These are phyloP conservation scores for Physeter macrocephalus DNA, from an alignment of 2,113 vertebrate genomes.

Conservation along the genomic window DNA sequence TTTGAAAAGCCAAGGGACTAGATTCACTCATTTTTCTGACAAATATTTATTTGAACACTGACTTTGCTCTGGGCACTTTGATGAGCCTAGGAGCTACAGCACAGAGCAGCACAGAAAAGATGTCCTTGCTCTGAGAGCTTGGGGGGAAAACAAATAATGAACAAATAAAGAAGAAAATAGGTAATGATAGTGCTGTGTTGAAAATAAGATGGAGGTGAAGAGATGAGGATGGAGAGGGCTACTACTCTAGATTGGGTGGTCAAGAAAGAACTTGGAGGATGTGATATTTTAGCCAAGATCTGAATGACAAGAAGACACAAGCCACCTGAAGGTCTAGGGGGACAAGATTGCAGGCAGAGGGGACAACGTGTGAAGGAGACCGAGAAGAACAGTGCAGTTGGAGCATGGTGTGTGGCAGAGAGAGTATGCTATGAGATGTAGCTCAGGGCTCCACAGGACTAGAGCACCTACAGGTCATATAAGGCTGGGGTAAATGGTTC, in stretches of 20 bases:
- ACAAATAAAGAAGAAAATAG: not conserved
- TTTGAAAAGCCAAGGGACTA: not conserved
- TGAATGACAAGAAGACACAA: not conserved
- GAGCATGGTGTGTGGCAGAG: accelerated
- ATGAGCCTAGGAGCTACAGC: not conserved
- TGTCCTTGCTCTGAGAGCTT: not conserved
- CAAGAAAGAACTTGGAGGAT: not conserved
- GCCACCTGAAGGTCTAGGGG: not conserved
- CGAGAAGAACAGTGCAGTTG: not conserved
- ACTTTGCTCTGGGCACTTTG: not conserved
- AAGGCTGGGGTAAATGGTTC: no score
- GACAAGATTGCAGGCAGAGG: not conserved
- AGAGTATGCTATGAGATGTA: not conserved
- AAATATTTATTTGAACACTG: not conserved
- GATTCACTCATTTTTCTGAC: not conserved
- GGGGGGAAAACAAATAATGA: not conserved
- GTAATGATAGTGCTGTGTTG: not conserved
- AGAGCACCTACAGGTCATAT: no score
- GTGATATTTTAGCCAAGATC: not conserved
- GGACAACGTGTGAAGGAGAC: accelerated
- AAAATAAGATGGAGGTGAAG: not conserved
- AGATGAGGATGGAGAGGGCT: not conserved
- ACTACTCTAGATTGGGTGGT: not conserved
- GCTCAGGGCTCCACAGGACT: not conserved
- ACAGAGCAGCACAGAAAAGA: not conserved